phyloP scores from a whole-genome alignment of 2,113 vertebrate species.

The Mustelus asterias region DNA sequence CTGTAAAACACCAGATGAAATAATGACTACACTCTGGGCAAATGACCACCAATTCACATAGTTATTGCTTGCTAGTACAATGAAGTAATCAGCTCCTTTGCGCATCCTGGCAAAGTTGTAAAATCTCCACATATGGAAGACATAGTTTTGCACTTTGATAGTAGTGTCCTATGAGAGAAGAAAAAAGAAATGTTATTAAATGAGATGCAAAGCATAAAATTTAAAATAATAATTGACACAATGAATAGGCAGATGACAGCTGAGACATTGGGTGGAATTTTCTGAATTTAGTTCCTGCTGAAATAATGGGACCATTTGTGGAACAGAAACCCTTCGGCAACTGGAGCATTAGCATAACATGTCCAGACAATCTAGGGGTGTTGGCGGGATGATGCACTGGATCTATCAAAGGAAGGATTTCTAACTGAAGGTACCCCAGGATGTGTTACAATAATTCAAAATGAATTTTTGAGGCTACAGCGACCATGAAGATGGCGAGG shows the following conservation, averaged over 20 bases:
- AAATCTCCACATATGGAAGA: conserved; percentile 88
- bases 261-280: not conserved
- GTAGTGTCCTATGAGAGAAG: conserved; percentile 56
- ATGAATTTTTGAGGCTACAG: too few species aligned
- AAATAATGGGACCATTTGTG: not conserved
- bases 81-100: conserved; percentile 65
- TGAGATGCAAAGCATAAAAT: not conserved
- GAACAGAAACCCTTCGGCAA: not conserved
- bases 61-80: conserved; percentile 69
- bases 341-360: not conserved
- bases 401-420: not conserved
- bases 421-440: not conserved
- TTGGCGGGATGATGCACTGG: not conserved
- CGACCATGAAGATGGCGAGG: too few species aligned
- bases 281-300: not conserved
- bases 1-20: conserved; percentile 77
- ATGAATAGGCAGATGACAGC: not conserved
- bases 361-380: not conserved
- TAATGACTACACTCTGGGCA: conserved; percentile 69
- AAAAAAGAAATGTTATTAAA: not conserved
- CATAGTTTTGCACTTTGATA: conserved; percentile 55
- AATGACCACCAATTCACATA: conserved; percentile 80
- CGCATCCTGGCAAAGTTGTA: conserved; percentile 79
- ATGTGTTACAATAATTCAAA: not conserved
- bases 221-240: not conserved